These are phyloP conservation scores for Homalodisca vitripennis DNA, from an alignment of 1,140 invertebrate genomes.

Conservation along the genomic window DNA sequence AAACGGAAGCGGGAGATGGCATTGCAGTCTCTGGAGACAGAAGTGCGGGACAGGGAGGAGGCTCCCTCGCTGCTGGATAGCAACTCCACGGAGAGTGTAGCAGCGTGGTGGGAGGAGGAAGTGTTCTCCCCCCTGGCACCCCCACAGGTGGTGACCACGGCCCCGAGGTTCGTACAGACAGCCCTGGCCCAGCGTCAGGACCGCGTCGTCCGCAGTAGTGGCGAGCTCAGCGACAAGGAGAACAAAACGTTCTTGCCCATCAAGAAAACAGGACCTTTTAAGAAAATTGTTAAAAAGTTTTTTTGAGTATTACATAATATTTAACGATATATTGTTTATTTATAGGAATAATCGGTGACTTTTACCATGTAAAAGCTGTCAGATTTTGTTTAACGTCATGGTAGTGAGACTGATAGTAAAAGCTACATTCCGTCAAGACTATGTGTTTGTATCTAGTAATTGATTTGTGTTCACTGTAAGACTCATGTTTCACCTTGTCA, in stretches of 20 bases:
- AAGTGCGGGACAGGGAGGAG: slow-evolving; percentile 2
- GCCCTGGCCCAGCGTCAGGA: slow-evolving; percentile 51
- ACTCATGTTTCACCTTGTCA: no score
- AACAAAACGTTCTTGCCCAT: slow-evolving; percentile 45
- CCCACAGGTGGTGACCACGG: slow-evolving; percentile 4
- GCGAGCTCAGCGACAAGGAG: slow-evolving; percentile 31
- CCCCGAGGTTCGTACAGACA: slow-evolving; percentile 49
- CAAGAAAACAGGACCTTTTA: slow-evolving; percentile 54
- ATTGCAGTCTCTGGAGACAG: background rate
- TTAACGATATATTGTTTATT: no score
- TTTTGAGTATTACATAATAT: no score
- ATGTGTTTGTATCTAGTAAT: no score
- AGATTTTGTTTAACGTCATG: no score
- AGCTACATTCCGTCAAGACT: no score
- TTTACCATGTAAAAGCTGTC: no score
- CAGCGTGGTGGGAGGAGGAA: slow-evolving; percentile 20
- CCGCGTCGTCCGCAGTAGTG: slow-evolving; percentile 45
- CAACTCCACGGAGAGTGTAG: slow-evolving; percentile 42
- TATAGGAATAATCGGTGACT: no score
- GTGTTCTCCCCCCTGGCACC: slow-evolving; percentile 10
- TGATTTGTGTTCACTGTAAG: no score
- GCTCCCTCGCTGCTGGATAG: slow-evolving; percentile 45
- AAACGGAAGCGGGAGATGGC: slow-evolving; percentile 47
- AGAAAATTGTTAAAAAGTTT: slow-evolving; percentile 64
- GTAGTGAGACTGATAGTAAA: no score